Percentiles rank a stretch among this genome's conserved stretches.
Evolutionary conservation across 2,113 vertebrate genomes (phyloP).

Genomic region (Thalassoma bifasciatum): DNA sequence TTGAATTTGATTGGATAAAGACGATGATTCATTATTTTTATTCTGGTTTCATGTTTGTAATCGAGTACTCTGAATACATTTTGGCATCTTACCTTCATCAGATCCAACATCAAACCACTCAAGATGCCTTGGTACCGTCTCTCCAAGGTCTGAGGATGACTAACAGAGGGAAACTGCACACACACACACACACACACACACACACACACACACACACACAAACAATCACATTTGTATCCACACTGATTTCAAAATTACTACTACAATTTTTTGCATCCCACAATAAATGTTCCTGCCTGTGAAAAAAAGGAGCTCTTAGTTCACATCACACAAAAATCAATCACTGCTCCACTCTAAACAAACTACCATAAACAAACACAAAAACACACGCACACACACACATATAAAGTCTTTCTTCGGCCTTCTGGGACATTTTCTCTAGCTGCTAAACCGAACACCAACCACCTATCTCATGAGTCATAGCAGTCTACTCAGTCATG

Average conservation of each 20-base stretch:
- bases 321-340: slow-evolving; percentile 47
- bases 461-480: slow-evolving; percentile 79
- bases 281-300: slow-evolving; percentile 24
- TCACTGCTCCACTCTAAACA: slow-evolving; percentile 42
- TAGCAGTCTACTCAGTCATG: slow-evolving; percentile 78
- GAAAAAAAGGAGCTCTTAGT: slow-evolving; percentile 33
- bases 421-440: slow-evolving; percentile 74
- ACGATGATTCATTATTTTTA: no score
- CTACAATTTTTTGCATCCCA: slow-evolving; percentile 12
- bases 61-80: neutral
- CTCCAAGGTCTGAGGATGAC: slow-evolving; percentile 97
- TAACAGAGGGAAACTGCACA: slow-evolving; percentile 95
- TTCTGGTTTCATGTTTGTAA: neutral
- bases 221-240: slow-evolving; percentile 13
- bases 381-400: slow-evolving; percentile 25
- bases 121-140: slow-evolving; percentile 96
- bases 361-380: slow-evolving; percentile 22
- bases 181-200: slow-evolving; percentile 26
- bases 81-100: slow-evolving; percentile 93
- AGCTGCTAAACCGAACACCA: slow-evolving; percentile 72
- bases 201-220: slow-evolving; percentile 28
- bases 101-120: slow-evolving; percentile 93
- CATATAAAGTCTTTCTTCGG: slow-evolving; percentile 34
- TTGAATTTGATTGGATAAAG: neutral
- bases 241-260: slow-evolving; percentile 18